Percentiles rank a stretch among this genome's conserved stretches.
Evolutionary conservation across 2,888 invertebrate genomes (phyloP).

Genomic region (Malthinus flaveolus): DNA sequence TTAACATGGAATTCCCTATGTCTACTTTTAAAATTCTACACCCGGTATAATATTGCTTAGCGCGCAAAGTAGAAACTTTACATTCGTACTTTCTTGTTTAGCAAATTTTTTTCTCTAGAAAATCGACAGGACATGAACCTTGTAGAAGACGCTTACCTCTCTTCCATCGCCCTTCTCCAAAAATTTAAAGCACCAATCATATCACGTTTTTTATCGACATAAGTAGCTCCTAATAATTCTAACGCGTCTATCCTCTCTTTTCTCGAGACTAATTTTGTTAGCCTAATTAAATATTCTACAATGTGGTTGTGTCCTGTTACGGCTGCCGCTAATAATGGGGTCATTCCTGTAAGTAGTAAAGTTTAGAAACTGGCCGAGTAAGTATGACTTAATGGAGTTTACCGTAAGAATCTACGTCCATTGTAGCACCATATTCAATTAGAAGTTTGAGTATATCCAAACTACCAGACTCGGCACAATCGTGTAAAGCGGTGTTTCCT

Average conservation of each 20-base stretch:
- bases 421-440: conserved; percentile 82
- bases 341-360: conserved; percentile 71
- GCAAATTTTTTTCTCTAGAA: not conserved
- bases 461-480: conserved; percentile 95
- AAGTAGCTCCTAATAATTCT: conserved; percentile 91
- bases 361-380: not conserved
- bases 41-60: too few relatives aligned
- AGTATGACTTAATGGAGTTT: conserved; percentile 30
- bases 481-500: conserved; percentile 96
- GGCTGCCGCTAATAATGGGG: conserved; percentile 90
- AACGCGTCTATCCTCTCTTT: conserved; percentile 86
- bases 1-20: too few relatives aligned
- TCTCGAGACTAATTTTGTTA: conserved; percentile 70
- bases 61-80: too few relatives aligned
- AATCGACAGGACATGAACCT: not conserved
- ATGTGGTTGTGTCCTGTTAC: conserved; percentile 92
- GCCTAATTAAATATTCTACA: conserved; percentile 86
- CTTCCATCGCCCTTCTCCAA: conserved; percentile 91
- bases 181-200: conserved; percentile 86
- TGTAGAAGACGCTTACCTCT: conserved; percentile 61
- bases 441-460: conserved; percentile 89
- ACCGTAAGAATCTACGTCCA: conserved; percentile 94
- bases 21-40: too few relatives aligned
- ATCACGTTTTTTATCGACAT: conserved; percentile 94
- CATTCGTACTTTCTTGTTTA: not conserved